A percentile compares a stretch with the other conserved stretches of the same genome.
Conservation (phyloP, 2,113 vertebrate species). For the Megaptera novaeangliae region DNA sequence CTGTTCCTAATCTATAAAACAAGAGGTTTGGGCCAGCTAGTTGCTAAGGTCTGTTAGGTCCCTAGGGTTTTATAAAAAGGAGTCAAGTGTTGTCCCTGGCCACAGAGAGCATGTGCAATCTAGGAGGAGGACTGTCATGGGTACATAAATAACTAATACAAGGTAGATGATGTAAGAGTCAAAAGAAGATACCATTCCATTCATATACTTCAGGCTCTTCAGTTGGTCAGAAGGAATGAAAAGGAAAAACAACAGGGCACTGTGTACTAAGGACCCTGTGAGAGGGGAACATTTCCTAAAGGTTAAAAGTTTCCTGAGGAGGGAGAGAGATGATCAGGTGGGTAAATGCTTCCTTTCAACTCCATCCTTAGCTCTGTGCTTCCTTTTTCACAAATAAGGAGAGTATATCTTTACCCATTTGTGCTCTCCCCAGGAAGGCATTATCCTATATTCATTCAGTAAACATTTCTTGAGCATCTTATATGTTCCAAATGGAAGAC, state of each 20-base stretch:
- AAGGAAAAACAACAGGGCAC: background rate
- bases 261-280: background rate
- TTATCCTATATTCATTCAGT: background rate
- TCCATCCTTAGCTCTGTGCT: background rate
- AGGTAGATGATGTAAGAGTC: background rate
- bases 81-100: background rate
- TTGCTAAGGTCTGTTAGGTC: background rate
- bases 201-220: background rate
- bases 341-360: background rate
- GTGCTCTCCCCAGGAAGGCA: background rate
- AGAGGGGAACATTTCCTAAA: background rate
- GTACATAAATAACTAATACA: background rate
- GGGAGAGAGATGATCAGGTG: background rate
- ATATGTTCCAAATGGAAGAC: background rate
- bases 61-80: background rate
- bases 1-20: background rate
- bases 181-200: background rate
- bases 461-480: background rate
- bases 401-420: background rate
- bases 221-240: background rate
- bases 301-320: background rate
- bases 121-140: background rate
- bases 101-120: background rate
- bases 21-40: background rate
- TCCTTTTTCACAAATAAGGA: background rate